phyloP scores from a whole-genome alignment of 2,888 invertebrate species.

The Diploptera punctata region DNA sequence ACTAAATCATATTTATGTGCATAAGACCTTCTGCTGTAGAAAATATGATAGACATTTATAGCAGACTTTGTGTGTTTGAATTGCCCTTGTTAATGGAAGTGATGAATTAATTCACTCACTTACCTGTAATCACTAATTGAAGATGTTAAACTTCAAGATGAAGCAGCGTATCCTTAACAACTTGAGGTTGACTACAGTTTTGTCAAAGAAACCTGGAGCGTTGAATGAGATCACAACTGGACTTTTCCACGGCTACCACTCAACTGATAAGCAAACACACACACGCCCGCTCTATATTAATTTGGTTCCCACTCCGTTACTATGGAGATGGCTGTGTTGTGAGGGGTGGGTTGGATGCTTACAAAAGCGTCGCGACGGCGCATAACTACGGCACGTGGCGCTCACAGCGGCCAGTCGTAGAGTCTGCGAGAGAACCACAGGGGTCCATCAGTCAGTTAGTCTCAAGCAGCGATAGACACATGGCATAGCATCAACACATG shows the following conservation, averaged over 20 bases:
- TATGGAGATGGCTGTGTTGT: background rate
- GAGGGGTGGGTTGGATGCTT: constrained; percentile 12
- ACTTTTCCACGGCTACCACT: constrained; percentile 9
- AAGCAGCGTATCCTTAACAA: background rate
- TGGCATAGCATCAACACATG: no score
- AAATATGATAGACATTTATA: no score
- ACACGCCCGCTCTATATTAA: background rate
- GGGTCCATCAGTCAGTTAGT: background rate
- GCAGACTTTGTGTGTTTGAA: no score
- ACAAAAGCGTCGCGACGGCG: constrained; percentile 26
- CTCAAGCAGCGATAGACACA: background rate
- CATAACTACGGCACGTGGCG: constrained; percentile 2
- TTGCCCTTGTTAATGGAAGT: no score
- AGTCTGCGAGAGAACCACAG: background rate
- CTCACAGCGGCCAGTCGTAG: background rate
- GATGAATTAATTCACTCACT: no score
- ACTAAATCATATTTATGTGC: no score
- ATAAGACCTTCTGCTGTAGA: no score
- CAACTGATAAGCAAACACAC: background rate
- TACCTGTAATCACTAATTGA: no score
- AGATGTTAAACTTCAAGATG: no score
- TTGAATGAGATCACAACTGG: background rate
- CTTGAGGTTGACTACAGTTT: constrained; percentile 4
- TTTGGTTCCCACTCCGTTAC: background rate
- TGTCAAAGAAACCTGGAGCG: background rate